Conservation (phyloP, 2,113 vertebrate genomes). For the Ascaphus truei region DNA sequence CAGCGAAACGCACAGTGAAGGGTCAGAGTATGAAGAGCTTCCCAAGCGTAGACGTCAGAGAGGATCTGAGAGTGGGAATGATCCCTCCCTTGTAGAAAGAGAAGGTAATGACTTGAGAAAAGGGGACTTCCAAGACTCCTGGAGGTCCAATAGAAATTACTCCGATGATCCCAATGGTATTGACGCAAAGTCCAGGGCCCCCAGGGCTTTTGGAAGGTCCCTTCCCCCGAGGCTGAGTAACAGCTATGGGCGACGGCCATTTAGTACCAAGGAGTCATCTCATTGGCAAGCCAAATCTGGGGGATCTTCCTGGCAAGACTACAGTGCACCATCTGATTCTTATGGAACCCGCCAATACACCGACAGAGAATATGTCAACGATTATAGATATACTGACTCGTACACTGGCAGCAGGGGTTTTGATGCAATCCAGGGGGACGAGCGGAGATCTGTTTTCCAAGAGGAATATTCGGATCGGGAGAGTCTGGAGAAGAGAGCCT, state of each 20-base stretch:
- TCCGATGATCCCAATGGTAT: conserved; percentile 68
- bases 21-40: conserved; percentile 93
- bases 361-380: conserved; percentile 75
- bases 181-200: conserved; percentile 67
- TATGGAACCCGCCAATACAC: conserved; percentile 63
- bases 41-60: conserved; percentile 89
- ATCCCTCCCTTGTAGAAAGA: conserved; percentile 49
- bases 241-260: conserved; percentile 71
- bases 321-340: conserved; percentile 55
- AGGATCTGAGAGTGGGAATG: conserved; percentile 72
- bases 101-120: conserved; percentile 68
- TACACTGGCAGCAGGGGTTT: conserved; percentile 67
- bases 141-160: conserved; percentile 87
- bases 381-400: conserved; percentile 71
- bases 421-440: conserved; percentile 73
- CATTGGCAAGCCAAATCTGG: conserved; percentile 78
- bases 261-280: conserved; percentile 70
- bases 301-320: conserved; percentile 71
- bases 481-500: conserved; percentile 76
- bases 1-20: conserved; percentile 90
- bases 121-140: conserved; percentile 81
- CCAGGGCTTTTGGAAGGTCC: conserved; percentile 73
- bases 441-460: conserved; percentile 65
- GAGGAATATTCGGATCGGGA: conserved; percentile 76
- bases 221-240: conserved; percentile 88